phyloP scores from a whole-genome alignment of 2,113 vertebrate species.

The Aspiorhynchus laticeps region DNA sequence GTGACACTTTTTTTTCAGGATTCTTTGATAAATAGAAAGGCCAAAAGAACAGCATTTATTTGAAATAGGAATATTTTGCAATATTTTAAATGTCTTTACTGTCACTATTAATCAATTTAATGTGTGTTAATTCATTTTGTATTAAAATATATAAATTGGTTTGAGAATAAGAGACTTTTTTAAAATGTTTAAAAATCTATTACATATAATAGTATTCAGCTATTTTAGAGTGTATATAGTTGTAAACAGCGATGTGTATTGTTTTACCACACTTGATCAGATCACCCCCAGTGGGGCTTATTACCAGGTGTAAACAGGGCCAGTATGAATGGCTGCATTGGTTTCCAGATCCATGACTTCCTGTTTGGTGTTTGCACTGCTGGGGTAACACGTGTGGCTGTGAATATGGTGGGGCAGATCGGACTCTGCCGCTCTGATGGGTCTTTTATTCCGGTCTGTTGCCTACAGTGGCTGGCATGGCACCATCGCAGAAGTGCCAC shows the following conservation, averaged over 20 bases:
- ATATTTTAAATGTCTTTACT: too few relatives aligned
- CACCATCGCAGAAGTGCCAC: conserved; percentile 18
- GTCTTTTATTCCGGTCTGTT: conserved; percentile 47
- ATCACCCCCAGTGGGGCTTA: not conserved
- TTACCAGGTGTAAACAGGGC: not conserved
- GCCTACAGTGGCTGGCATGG: conserved; percentile 33
- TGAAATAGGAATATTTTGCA: too few relatives aligned
- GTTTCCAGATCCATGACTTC: conserved; percentile 10
- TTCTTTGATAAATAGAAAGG: too few relatives aligned
- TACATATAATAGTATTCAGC: too few relatives aligned
- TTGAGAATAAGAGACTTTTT: too few relatives aligned
- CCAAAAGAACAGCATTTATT: too few relatives aligned
- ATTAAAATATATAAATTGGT: too few relatives aligned
- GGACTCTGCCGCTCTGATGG: conserved; percentile 42
- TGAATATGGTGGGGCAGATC: conserved; percentile 38
- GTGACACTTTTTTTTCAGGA: not conserved
- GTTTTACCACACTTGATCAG: not conserved
- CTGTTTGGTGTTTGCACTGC: conserved; percentile 9
- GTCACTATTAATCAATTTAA: too few relatives aligned
- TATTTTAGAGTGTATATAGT: not conserved
- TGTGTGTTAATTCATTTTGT: too few relatives aligned
- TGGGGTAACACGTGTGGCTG: not conserved
- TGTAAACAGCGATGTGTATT: not conserved
- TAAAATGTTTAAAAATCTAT: too few relatives aligned
- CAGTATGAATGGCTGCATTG: not conserved